Evolutionary conservation across 2,888 invertebrate species (phyloP).

Genomic region (Ptychoptera contaminata): DNA sequence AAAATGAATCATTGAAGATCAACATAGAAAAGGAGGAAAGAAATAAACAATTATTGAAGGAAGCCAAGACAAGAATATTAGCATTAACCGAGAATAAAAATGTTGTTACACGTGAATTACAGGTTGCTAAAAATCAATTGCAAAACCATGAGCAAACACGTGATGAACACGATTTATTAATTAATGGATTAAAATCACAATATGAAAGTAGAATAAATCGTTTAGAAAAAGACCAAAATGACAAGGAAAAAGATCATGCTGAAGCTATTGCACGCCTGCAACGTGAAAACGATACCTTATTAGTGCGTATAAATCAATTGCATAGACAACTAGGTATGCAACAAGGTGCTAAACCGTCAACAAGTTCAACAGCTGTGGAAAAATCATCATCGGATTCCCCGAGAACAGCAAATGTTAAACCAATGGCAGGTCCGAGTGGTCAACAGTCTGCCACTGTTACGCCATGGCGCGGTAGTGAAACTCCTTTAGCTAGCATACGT

Average conservation of each 20-base stretch:
- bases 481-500: conserved; percentile 81
- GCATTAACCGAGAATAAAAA: conserved; percentile 55
- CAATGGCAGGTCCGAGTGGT: conserved; percentile 59
- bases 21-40: conserved; percentile 54
- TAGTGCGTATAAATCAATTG: conserved; percentile 50
- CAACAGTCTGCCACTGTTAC: conserved; percentile 36
- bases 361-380: conserved; percentile 46
- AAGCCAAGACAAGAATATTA: conserved; percentile 57
- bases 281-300: conserved; percentile 51
- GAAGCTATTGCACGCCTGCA: conserved; percentile 33
- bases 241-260: conserved; percentile 41
- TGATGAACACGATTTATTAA: conserved; percentile 39
- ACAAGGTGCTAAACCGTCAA: conserved; percentile 51
- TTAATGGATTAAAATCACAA: conserved; percentile 49
- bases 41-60: conserved; percentile 50
- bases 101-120: conserved; percentile 40
- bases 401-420: conserved; percentile 85
- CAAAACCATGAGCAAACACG: conserved; percentile 37
- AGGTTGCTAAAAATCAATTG: conserved; percentile 35
- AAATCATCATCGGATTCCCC: conserved; percentile 43
- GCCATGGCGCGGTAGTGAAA: conserved; percentile 61
- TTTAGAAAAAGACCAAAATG: conserved; percentile 55
- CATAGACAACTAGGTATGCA: conserved; percentile 46
- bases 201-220: conserved; percentile 52
- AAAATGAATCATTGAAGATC: conserved; percentile 47